A percentile compares a stretch with the other conserved stretches of the same genome.
These are phyloP conservation scores for Alligator sinensis DNA, from an alignment of 2,113 vertebrate genomes.

Conservation along the genomic window DNA sequence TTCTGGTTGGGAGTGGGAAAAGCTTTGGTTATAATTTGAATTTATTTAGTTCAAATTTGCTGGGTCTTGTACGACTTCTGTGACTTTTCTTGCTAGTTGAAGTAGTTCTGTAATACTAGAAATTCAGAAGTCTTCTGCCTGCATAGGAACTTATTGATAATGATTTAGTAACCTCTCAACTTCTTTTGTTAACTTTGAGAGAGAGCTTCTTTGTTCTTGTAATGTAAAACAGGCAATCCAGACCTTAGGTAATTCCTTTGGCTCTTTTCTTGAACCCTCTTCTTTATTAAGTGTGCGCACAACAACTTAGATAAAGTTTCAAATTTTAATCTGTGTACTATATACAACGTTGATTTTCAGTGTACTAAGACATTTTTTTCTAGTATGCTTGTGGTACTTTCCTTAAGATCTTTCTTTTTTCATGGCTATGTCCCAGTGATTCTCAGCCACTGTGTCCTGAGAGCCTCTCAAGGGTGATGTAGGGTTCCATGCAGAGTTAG, in stretches of 20 bases:
- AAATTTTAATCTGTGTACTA: neutral
- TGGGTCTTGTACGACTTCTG: neutral
- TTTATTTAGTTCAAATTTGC: neutral
- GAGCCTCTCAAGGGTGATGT: too few species aligned
- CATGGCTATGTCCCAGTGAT: too few species aligned
- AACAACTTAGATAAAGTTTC: neutral
- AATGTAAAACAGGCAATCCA: neutral
- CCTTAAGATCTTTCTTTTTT: neutral
- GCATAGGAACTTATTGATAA: neutral
- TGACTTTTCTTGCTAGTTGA: neutral
- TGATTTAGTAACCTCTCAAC: neutral
- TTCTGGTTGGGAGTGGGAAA: neutral
- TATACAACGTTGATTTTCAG: neutral
- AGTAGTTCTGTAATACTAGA: neutral
- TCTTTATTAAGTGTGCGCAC: neutral
- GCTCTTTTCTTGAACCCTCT: neutral
- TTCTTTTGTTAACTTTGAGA: neutral
- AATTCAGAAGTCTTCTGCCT: neutral
- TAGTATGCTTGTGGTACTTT: neutral
- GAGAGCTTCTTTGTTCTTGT: neutral
- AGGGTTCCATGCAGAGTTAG: too few species aligned
- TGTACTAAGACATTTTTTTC: neutral
- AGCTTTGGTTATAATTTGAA: neutral
- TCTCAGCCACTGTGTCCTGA: too few species aligned
- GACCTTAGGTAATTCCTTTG: neutral